Conservation (phyloP, 2,113 vertebrate genomes). For the Hiodon tergisus region DNA sequence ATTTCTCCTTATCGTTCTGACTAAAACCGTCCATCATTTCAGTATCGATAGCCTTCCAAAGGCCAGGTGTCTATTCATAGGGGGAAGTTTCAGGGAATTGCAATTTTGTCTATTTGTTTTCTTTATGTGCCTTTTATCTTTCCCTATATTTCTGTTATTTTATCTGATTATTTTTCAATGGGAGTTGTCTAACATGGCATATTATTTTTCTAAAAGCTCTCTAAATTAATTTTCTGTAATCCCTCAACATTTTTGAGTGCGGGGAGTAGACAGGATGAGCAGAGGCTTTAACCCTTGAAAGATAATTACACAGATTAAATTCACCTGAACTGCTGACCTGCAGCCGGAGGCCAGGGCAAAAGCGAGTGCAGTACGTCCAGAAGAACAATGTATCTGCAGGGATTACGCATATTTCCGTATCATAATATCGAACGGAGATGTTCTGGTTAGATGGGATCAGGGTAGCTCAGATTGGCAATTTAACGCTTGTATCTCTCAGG, state of each 20-base stretch:
- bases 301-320: slow-evolving; percentile 14
- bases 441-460: slow-evolving; percentile 11
- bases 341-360: not conserved
- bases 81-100: no score
- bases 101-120: not conserved
- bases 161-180: not conserved
- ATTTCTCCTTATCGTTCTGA: not conserved
- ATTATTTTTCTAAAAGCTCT: slow-evolving; percentile 10
- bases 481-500: not conserved
- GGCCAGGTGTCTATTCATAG: not conserved
- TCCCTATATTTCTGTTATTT: not conserved
- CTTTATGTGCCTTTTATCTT: not conserved
- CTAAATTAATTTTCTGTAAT: slow-evolving; percentile 12
- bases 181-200: not conserved
- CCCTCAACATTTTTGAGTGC: slow-evolving; percentile 2
- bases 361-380: not conserved
- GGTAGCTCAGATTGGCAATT: not conserved
- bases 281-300: not conserved
- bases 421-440: slow-evolving; percentile 13
- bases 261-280: not conserved
- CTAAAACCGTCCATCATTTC: not conserved
- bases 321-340: slow-evolving; percentile 16
- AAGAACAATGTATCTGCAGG: slow-evolving; percentile 3
- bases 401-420: slow-evolving; percentile 20
- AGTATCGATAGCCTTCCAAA: not conserved